A percentile compares a stretch with the other conserved stretches of the same genome.
Evolutionary conservation across 2,797 vertebrate genomes (phyloP).

Genomic region (Cyclura pinguis): DNA sequence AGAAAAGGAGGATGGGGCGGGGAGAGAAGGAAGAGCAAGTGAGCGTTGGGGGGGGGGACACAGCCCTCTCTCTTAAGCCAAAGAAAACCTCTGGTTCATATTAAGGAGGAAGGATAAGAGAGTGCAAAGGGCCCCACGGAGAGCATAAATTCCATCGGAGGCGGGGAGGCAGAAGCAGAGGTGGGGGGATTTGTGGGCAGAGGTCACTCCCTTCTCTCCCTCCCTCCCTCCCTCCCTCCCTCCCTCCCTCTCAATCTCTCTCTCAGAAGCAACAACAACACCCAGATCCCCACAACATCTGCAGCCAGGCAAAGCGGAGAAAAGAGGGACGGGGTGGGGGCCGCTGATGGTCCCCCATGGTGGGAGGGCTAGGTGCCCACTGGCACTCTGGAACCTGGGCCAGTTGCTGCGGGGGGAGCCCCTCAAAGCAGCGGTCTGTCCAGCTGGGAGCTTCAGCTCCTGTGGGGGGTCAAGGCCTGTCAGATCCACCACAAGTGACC

Average conservation of each 20-base stretch:
- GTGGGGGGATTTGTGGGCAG: slow-evolving; percentile 50
- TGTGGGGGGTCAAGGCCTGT: too few species aligned
- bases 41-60: slow-evolving; percentile 6
- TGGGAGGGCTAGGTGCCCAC: too few species aligned
- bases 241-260: background rate
- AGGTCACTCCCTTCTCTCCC: background rate
- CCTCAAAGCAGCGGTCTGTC: background rate
- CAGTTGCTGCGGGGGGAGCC: background rate
- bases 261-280: background rate
- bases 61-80: slow-evolving; percentile 52
- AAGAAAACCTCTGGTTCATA: slow-evolving; percentile 64
- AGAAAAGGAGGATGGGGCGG: slow-evolving; percentile 39
- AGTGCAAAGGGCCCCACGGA: slow-evolving; percentile 35
- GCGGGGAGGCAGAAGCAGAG: background rate
- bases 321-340: background rate
- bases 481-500: background rate
- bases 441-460: background rate
- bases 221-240: background rate
- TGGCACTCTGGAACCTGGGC: background rate
- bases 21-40: slow-evolving; percentile 31
- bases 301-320: background rate
- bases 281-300: background rate
- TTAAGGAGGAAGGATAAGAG: slow-evolving; percentile 71
- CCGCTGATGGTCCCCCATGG: background rate
- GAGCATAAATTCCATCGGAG: slow-evolving; percentile 64